Percentiles rank a stretch among this genome's conserved stretches.
These are phyloP conservation scores for Leptura quadrifasciata DNA, from an alignment of 2,888 invertebrate genomes.

Conservation along the genomic window DNA sequence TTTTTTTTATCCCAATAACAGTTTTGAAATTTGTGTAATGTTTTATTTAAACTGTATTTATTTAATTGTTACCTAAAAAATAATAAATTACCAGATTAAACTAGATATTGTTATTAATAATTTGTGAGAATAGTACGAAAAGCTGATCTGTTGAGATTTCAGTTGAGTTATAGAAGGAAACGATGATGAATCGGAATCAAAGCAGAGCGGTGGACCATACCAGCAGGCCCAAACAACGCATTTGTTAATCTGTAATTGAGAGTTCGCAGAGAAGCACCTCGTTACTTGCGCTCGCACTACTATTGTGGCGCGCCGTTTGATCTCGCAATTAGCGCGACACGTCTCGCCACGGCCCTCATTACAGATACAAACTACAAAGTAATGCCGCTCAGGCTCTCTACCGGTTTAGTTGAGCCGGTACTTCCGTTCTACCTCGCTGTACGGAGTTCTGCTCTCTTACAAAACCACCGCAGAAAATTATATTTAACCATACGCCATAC, in stretches of 20 bases:
- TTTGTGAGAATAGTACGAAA: not conserved
- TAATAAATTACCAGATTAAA: too few species aligned
- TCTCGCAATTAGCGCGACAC: slow-evolving; percentile 70
- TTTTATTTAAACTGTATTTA: too few species aligned
- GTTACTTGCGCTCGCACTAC: slow-evolving; percentile 59
- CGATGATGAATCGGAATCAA: slow-evolving; percentile 19
- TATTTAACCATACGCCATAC: slow-evolving; percentile 14
- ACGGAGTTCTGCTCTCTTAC: slow-evolving; percentile 16
- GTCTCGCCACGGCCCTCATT: slow-evolving; percentile 66
- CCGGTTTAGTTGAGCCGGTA: slow-evolving; percentile 55
- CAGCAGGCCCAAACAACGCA: slow-evolving; percentile 37
- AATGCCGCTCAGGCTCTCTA: slow-evolving; percentile 60
- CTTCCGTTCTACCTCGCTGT: slow-evolving; percentile 56
- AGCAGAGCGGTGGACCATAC: slow-evolving; percentile 23
- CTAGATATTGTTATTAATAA: not conserved
- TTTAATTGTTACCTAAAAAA: too few species aligned
- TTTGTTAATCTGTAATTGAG: slow-evolving; percentile 58
- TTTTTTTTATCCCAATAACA: too few species aligned
- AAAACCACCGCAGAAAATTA: slow-evolving; percentile 39
- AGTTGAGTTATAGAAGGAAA: slow-evolving; percentile 10
- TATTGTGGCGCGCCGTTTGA: slow-evolving; percentile 63
- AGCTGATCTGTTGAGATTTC: not conserved
- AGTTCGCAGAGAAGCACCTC: slow-evolving; percentile 59
- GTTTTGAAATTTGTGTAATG: too few species aligned
- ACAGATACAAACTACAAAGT: slow-evolving; percentile 67